A percentile compares a stretch with the other conserved stretches of the same genome.
phyloP scores from a whole-genome alignment of 2,797 vertebrate species.

The Ceryle rudis region DNA sequence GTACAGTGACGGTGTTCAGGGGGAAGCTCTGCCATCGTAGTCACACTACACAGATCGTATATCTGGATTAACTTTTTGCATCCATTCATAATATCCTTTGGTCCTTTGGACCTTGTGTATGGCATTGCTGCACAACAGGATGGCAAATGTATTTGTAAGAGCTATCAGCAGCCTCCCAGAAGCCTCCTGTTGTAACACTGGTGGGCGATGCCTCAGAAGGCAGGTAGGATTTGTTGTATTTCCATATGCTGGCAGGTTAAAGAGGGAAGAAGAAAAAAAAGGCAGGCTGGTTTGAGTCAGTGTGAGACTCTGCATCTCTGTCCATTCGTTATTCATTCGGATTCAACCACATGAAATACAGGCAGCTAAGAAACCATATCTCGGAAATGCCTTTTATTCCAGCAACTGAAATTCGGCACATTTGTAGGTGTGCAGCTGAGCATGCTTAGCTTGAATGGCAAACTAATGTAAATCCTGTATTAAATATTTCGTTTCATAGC shows the following conservation, averaged over 20 bases:
- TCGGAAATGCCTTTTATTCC: slow-evolving; percentile 22
- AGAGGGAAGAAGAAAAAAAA: not conserved
- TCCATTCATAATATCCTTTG: not conserved
- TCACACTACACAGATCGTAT: not conserved
- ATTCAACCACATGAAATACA: slow-evolving; percentile 23
- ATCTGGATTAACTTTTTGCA: not conserved
- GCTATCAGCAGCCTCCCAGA: not conserved
- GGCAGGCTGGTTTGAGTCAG: not conserved
- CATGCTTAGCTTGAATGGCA: slow-evolving; percentile 7
- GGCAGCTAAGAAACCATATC: not conserved
- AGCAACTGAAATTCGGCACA: not conserved
- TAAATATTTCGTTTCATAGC: not conserved
- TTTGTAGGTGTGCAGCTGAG: not conserved
- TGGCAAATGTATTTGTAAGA: not conserved
- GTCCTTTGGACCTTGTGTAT: not conserved
- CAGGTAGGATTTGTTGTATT: not conserved
- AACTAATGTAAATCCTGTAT: not conserved
- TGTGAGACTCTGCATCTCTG: not conserved
- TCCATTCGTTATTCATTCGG: not conserved
- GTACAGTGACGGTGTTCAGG: not conserved
- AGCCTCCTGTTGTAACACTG: not conserved
- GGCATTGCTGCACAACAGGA: not conserved
- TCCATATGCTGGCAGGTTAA: not conserved
- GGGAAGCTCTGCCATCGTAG: not conserved
- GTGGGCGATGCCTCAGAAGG: not conserved